Evolutionary conservation across 2,888 invertebrate species (phyloP).

Genomic region (Cosmorhoe ocellata): DNA sequence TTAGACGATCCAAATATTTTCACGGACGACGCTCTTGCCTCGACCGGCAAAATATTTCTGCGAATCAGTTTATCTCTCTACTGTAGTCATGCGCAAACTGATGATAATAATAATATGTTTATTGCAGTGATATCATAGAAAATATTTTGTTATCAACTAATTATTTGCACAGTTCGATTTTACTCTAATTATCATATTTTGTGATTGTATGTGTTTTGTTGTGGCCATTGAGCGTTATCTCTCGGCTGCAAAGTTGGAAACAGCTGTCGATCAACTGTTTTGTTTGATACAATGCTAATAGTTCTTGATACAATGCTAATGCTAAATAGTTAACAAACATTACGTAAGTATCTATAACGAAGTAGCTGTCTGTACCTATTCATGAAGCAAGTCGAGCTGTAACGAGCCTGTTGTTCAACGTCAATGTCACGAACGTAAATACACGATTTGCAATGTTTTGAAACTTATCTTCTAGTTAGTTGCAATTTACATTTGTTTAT

Average conservation of each 20-base stretch:
- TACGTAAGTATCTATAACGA: slow-evolving; percentile 16
- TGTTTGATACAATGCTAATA: slow-evolving; percentile 20
- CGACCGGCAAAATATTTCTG: slow-evolving; percentile 42
- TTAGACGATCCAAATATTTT: slow-evolving; percentile 77
- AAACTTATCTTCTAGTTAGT: background rate
- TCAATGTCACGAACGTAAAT: slow-evolving; percentile 38
- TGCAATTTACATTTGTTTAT: slow-evolving; percentile 3
- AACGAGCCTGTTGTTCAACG: slow-evolving; percentile 37
- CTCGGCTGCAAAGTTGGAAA: slow-evolving; percentile 42
- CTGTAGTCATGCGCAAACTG: slow-evolving; percentile 1
- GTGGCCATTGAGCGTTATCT: slow-evolving; percentile 51
- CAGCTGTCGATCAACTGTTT: slow-evolving; percentile 49
- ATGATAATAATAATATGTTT: slow-evolving; percentile 17
- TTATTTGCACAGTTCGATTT: slow-evolving; percentile 37
- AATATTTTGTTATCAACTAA: slow-evolving; percentile 34
- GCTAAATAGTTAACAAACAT: slow-evolving; percentile 31
- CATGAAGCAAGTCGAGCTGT: slow-evolving; percentile 33
- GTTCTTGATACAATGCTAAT: no score
- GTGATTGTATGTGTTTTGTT: slow-evolving; percentile 45
- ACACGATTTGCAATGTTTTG: slow-evolving; percentile 14
- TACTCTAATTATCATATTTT: slow-evolving; percentile 46
- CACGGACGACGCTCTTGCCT: slow-evolving; percentile 69
- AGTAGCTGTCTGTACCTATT: slow-evolving; percentile 30
- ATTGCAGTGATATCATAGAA: slow-evolving; percentile 27
- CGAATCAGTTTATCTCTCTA: slow-evolving; percentile 11